A percentile compares a stretch with the other conserved stretches of the same genome.
Evolutionary conservation across 1,140 invertebrate species (phyloP).

Genomic region (Streblospio benedicti): DNA sequence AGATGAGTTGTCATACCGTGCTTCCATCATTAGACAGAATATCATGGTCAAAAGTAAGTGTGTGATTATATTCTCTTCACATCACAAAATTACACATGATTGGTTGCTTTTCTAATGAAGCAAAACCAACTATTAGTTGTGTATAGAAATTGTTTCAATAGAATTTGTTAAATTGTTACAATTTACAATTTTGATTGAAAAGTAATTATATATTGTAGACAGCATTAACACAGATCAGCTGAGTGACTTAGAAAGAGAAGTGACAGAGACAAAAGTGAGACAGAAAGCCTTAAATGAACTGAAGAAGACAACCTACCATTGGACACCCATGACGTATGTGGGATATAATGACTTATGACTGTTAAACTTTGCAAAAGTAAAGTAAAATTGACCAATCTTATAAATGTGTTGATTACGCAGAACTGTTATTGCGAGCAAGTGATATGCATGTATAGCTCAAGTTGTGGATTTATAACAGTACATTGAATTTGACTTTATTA

Average conservation of each 20-base stretch:
- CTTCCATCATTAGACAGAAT: neutral
- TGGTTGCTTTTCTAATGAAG: too few species aligned
- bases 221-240: neutral
- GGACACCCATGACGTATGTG: slow-evolving; percentile 64
- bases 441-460: slow-evolving; percentile 54
- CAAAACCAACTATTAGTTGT: too few species aligned
- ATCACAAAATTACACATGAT: too few species aligned
- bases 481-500: neutral
- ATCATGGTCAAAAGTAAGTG: neutral
- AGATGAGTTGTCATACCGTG: neutral
- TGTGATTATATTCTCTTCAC: too few species aligned
- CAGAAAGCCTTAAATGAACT: slow-evolving; percentile 9
- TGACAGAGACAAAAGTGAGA: neutral
- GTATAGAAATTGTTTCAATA: too few species aligned
- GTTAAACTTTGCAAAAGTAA: too few species aligned
- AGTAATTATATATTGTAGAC: neutral
- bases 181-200: neutral
- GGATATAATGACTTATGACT: too few species aligned
- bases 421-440: too few species aligned
- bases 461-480: neutral
- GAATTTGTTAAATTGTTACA: too few species aligned
- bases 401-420: too few species aligned
- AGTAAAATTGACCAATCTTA: too few species aligned
- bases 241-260: neutral
- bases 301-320: slow-evolving; percentile 42